Conservation (phyloP, 2,888 invertebrate genomes). For the Spodoptera picta region DNA sequence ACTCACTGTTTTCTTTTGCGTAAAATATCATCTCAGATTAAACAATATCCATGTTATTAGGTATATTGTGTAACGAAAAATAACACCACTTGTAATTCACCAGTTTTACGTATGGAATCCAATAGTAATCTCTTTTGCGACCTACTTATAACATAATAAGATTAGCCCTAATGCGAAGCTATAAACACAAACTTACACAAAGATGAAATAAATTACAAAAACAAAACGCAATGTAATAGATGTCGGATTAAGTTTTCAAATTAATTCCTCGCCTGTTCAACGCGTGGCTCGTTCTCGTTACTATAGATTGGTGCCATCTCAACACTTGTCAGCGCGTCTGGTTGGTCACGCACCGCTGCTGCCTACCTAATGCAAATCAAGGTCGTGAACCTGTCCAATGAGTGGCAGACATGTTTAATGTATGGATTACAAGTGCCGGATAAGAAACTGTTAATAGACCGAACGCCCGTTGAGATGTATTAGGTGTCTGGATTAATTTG, state of each 20-base stretch:
- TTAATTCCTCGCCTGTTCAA: conserved; percentile 45
- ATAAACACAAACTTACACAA: background rate
- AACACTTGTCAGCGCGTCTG: conserved; percentile 49
- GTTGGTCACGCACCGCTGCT: conserved; percentile 41
- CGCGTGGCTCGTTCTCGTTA: conserved; percentile 45
- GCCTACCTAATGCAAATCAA: conserved; percentile 62
- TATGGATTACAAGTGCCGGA: conserved; percentile 33
- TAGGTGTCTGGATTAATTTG: conserved; percentile 37
- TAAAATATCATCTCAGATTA: background rate
- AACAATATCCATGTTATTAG: too few species aligned
- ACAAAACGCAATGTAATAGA: conserved; percentile 18
- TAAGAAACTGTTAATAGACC: conserved; percentile 27
- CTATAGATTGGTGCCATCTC: conserved; percentile 35
- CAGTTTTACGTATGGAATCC: too few species aligned
- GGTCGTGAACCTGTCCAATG: conserved; percentile 60
- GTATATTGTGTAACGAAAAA: too few species aligned
- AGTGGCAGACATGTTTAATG: conserved; percentile 27
- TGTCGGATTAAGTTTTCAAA: conserved; percentile 52
- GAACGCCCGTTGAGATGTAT: conserved; percentile 10
- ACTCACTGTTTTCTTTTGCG: conserved; percentile 1
- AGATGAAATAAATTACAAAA: conserved; percentile 13
- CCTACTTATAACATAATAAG: background rate
- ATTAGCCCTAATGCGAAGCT: background rate
- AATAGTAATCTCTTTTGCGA: too few species aligned
- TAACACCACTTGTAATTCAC: too few species aligned